Evolutionary conservation across 2,888 invertebrate genomes (phyloP), one percentile per base, ranked within the genome.

Genomic region (Trichacis sp.): DNA sequence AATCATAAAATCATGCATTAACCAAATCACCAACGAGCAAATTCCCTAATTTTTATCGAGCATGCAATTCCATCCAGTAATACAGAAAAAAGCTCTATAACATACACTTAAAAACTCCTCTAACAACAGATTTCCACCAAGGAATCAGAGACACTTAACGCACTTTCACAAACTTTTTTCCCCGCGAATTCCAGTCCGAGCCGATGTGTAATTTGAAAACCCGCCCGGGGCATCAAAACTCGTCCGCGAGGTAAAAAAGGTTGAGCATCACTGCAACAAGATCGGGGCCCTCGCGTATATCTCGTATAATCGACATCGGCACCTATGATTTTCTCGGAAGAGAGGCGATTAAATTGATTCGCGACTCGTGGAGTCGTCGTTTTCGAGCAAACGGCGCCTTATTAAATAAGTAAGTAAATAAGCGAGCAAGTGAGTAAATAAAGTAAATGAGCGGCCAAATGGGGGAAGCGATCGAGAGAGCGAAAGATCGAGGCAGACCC

Each of bases 241-340:
- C n/a, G 38, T 11, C 38, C 38, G 38, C 4, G n/a, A 18, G 9
- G 45, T 6, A 4, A 20, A 45, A 18, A 18, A 18, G 59, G 50
- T 69, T 79, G 79, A 79, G 79, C 74, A 68, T 74, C 79, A 56
- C 74, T 73, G 74, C 48, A 51, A 70, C 72, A 64, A n/a, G n/a
- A n/a, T n/a, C 71, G 69, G 68, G 24, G 68, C 72, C 72, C 70
- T 69, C 67, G 68, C 59, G 71, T 74, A 77, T 72, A 24, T 24
- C 76, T 78, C 72, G 78, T 78, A 80, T 77, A 78, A 78, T 73
- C 74, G 73, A 60, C 73, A 42, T 18, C 76, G 67, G 73, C 76
- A 78, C 78, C 80, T 79, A 79, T 80, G 78, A 80, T 80, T 80
- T 80, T 80, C 80, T 80, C 68, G 70, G 77, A 80, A 77, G 75